Evolutionary conservation across 1,140 invertebrate genomes (phyloP), one percentile per base, ranked within the genome.

Genomic region (Pogonognathellus flavescens): DNA sequence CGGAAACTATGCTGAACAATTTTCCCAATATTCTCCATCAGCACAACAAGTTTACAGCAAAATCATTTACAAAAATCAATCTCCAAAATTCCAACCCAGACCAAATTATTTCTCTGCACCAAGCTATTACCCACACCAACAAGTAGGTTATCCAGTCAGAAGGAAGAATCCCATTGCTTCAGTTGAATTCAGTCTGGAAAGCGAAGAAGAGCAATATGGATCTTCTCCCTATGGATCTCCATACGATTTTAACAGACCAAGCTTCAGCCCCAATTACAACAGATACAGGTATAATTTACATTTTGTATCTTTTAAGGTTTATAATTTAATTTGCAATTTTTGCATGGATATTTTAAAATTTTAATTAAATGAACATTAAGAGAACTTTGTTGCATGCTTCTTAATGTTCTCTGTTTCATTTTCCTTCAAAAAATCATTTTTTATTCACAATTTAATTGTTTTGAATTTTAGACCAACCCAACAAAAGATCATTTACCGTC

Each of bases 241-340:
- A 57, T 53, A 81, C 50, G 31, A 57, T 55, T 9, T 31, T n/a
- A 22, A 81, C 11, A 53, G 31, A 81, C 80, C 80, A 14, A 81
- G 80, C 11, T 81, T 81, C 80, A 81, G 80, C 52, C 80, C 80
- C 7, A 18, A 81, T 25, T 81, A 55, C 20, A 81, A 81, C 50
- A 53, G 80, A 25, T 81, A 55, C 31, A 22, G 55, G 80, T 59
- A 20, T 41, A n/a, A n/a, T n/a, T n/a, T n/a, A n/a, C n/a, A n/a
- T n/a, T n/a, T n/a, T n/a, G n/a, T n/a, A n/a, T n/a, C n/a, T n/a
- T n/a, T n/a, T n/a, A n/a, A n/a, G n/a, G n/a, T n/a, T n/a, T n/a
- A n/a, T n/a, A n/a, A n/a, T n/a, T n/a, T n/a, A n/a, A n/a, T n/a
- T n/a, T n/a, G n/a, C n/a, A n/a, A n/a, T n/a, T n/a, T n/a, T n/a